Evolutionary conservation across 2,888 invertebrate species (phyloP).

Genomic region (Megastigmus dorsalis): DNA sequence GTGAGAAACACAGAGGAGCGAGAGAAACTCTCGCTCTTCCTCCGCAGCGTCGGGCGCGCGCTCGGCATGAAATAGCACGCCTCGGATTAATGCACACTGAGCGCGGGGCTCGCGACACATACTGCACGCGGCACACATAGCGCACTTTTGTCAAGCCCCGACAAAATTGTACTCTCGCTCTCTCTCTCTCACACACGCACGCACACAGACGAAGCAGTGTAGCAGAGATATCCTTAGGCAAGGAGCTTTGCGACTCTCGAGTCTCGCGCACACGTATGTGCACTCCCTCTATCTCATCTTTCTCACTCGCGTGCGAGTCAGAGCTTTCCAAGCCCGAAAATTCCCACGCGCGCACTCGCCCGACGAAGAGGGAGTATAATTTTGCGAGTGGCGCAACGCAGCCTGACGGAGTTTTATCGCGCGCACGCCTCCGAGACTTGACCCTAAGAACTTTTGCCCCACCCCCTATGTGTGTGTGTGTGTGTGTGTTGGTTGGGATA

Average conservation of each 20-base stretch:
- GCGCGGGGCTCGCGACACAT: not conserved
- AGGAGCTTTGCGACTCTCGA: not conserved
- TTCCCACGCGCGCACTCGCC: no score
- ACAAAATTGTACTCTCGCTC: slow-evolving; percentile 29
- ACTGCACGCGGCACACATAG: not conserved
- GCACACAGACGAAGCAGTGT: no score
- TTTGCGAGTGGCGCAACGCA: slow-evolving; percentile 9
- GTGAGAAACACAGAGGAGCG: no score
- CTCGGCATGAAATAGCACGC: not conserved
- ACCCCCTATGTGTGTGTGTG: no score
- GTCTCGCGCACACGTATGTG: not conserved
- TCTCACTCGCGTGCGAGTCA: no score
- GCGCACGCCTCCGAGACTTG: not conserved
- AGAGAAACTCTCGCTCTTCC: not conserved
- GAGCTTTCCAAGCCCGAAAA: not conserved
- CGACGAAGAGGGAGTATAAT: no score
- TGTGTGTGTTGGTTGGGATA: no score
- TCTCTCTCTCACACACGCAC: no score
- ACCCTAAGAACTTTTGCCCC: slow-evolving; percentile 12
- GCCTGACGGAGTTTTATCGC: slow-evolving; percentile 30
- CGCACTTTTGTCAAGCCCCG: slow-evolving; percentile 12
- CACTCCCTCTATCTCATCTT: not conserved
- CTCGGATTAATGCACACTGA: slow-evolving; percentile 19
- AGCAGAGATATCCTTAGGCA: slow-evolving; percentile 13
- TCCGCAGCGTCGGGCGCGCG: no score